Base-by-base conservation (phyloP, 1,140 invertebrate genomes). In the Geopemphigus sp. region DNA sequence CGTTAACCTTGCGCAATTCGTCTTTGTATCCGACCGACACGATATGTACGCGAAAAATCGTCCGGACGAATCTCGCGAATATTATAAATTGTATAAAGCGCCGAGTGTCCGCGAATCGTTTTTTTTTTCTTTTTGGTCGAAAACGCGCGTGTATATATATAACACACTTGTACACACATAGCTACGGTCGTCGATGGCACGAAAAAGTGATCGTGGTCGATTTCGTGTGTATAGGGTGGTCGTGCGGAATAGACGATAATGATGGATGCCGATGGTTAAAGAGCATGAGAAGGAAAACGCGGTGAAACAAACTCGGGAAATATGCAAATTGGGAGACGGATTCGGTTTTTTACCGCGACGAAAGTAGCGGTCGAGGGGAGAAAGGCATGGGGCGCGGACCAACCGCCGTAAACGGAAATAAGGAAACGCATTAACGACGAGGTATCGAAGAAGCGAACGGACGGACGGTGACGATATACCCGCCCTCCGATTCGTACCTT, bases 21-120 rank as follows among this genome's bases (percentile, higher is more conserved):
- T 68, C 66, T 68, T 68, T 50, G 22, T 68, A 15, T 50, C 12
- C 64, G 39, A 66, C 64, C 45, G 64, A 66, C 15, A 54, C 17
- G 17, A 54, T 54, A 19, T 54, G 15, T 19, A 19, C 17, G 53
- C 15, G 15, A 39, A 39, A 39, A 39, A 39, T 39, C 32, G 4
- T 54, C 17, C 3, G 2, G 15, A 19, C 15, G 2, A 19, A 54
- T 19, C 53, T 19, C 15, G 15, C 53, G 3, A 8, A 39, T 39
- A 39, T 39, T 39, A 24, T 32, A 63, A 14, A 45, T 64, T 64
- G n/a, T 47, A 22, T 45, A 66, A 1, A 19, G 11, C 1, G 29
- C 10, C 59, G 26, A 6, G 15, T 0, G n/a, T 19, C 5, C n/a
- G n/a, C 12, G n/a, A n/a, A 32, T 39, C 50, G 19, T 50, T 26